These are phyloP conservation scores for Brachypterus glaber DNA, from an alignment of 2,888 invertebrate genomes.

Conservation along the genomic window DNA sequence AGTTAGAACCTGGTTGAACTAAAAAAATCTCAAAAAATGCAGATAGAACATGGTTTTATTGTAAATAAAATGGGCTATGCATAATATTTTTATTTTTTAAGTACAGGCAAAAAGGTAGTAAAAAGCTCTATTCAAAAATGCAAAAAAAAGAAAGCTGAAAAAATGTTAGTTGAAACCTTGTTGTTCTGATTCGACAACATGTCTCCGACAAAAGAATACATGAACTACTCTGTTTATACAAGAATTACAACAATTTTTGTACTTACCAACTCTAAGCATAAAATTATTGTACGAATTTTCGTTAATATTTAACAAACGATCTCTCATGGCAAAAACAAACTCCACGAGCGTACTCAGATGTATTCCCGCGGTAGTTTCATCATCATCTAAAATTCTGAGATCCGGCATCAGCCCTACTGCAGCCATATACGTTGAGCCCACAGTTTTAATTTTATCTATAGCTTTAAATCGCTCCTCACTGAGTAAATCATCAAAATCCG, in stretches of 20 bases:
- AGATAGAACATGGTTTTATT: too few relatives aligned
- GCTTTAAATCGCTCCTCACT: slow-evolving; percentile 77
- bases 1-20: too few relatives aligned
- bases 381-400: slow-evolving; percentile 58
- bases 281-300: slow-evolving; percentile 90
- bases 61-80: too few relatives aligned
- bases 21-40: too few relatives aligned
- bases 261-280: slow-evolving; percentile 78
- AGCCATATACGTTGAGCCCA: slow-evolving; percentile 89
- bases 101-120: too few relatives aligned
- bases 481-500: slow-evolving; percentile 86
- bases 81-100: too few relatives aligned
- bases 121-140: too few relatives aligned
- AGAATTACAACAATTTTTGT: background rate
- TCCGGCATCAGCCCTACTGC: slow-evolving; percentile 85
- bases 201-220: slow-evolving; percentile 3
- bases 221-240: background rate
- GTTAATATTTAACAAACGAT: slow-evolving; percentile 76
- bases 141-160: too few relatives aligned
- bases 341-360: slow-evolving; percentile 76
- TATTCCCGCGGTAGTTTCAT: slow-evolving; percentile 52
- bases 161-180: too few relatives aligned
- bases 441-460: slow-evolving; percentile 89
- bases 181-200: background rate
- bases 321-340: slow-evolving; percentile 82